Evolutionary conservation across 2,113 vertebrate genomes (phyloP).

Genomic region (Cynoglossus semilaevis): DNA sequence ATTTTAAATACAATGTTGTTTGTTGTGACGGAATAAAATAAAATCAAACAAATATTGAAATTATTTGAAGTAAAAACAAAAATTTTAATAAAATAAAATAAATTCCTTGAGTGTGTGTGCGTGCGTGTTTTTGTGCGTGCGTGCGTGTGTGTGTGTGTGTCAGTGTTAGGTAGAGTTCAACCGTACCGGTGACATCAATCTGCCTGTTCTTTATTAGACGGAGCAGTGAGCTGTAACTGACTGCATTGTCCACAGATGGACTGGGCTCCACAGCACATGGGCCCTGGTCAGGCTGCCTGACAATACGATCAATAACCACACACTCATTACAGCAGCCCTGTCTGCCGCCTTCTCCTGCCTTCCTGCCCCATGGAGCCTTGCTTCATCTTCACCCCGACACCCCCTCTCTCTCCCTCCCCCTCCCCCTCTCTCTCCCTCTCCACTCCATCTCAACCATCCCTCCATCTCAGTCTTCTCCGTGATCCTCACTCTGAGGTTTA

Average conservation of each 20-base stretch:
- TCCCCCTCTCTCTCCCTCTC: slow-evolving; percentile 2
- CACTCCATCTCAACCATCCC: slow-evolving; percentile 2
- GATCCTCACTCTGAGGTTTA: neutral
- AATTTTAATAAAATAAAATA: too few relatives aligned
- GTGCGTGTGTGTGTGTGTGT: slow-evolving; percentile 21
- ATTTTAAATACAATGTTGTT: too few relatives aligned
- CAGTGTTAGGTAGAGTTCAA: slow-evolving; percentile 76
- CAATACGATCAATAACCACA: slow-evolving; percentile 81
- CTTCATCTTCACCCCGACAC: slow-evolving; percentile 10
- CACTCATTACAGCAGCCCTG: slow-evolving; percentile 68
- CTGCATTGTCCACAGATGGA: slow-evolving; percentile 83
- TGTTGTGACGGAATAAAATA: too few relatives aligned
- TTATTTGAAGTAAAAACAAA: too few relatives aligned
- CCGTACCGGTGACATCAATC: slow-evolving; percentile 79
- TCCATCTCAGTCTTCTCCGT: neutral
- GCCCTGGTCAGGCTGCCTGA: slow-evolving; percentile 75
- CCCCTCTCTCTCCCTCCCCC: slow-evolving; percentile 1
- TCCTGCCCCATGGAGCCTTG: slow-evolving; percentile 33
- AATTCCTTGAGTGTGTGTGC: neutral
- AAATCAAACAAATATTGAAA: too few relatives aligned
- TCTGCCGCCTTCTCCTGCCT: slow-evolving; percentile 43
- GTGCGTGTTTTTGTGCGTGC: neutral
- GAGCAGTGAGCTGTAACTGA: slow-evolving; percentile 82
- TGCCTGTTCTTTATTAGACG: slow-evolving; percentile 81
- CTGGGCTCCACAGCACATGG: slow-evolving; percentile 70